Evolutionary conservation across 2,113 vertebrate genomes (phyloP).

Genomic region (Emydocephalus ijimae): DNA sequence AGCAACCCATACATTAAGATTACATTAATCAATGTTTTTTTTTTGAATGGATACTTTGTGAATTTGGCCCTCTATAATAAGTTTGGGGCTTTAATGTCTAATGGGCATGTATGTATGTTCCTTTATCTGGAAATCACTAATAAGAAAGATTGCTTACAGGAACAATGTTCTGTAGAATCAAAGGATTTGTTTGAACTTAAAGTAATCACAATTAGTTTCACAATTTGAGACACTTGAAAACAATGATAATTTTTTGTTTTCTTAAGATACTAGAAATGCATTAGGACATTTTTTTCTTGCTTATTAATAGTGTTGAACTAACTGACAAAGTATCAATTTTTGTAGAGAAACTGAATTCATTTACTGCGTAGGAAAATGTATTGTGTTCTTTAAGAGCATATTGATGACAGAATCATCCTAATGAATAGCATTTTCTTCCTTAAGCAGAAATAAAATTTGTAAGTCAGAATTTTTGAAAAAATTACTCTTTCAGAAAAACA

Average conservation of each 20-base stretch:
- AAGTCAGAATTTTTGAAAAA: neutral
- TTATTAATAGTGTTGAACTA: neutral
- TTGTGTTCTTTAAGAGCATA: conserved; percentile 34
- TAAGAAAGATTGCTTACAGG: neutral
- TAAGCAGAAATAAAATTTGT: conserved; percentile 1
- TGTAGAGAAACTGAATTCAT: conserved; percentile 20
- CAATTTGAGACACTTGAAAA: conserved; percentile 50
- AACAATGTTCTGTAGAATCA: neutral
- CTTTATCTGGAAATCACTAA: neutral
- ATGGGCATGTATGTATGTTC: neutral
- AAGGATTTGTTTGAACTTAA: neutral
- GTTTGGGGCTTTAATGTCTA: neutral
- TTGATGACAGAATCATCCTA: neutral
- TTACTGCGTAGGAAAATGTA: conserved; percentile 12
- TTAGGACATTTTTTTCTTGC: conserved; percentile 6
- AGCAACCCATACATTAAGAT: neutral
- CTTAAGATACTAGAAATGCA: conserved; percentile 37
- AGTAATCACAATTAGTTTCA: conserved; percentile 31
- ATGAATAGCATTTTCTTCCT: conserved; percentile 31
- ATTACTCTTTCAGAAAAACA: conserved; percentile 24
- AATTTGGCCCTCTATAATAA: neutral
- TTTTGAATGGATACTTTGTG: neutral
- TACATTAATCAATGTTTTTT: neutral
- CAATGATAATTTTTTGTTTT: conserved; percentile 40
- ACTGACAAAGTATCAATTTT: neutral